Evolutionary conservation across 2,113 vertebrate species (phyloP).

Genomic region (Paracanthobrama guichenoti): DNA sequence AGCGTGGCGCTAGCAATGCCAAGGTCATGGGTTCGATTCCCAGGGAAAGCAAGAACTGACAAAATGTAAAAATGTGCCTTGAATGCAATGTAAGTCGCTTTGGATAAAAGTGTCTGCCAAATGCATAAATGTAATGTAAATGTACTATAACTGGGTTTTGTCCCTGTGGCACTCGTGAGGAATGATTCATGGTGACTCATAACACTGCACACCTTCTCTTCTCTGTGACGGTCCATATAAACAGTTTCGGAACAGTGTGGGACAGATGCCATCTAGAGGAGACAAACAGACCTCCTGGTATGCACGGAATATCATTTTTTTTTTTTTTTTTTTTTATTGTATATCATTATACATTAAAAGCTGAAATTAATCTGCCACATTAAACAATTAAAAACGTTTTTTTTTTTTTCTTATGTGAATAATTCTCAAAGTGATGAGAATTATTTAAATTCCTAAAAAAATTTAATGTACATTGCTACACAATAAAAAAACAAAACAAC

Average conservation of each 20-base stretch:
- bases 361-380: neutral
- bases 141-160: neutral
- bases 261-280: slow-evolving; percentile 18
- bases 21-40: too few species aligned
- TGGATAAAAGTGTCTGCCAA: too few species aligned
- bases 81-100: too few species aligned
- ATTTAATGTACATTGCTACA: neutral
- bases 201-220: neutral
- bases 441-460: neutral
- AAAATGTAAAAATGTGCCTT: too few species aligned
- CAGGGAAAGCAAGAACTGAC: too few species aligned
- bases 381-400: too few species aligned
- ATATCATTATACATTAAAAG: too few species aligned
- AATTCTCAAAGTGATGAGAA: neutral
- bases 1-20: too few species aligned
- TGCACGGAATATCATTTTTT: neutral
- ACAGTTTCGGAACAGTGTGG: neutral
- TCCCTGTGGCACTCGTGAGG: neutral
- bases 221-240: neutral
- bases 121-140: too few species aligned
- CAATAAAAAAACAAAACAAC: neutral
- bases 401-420: neutral
- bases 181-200: neutral
- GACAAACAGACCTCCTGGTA: neutral
- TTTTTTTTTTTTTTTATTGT: too few species aligned